Evolutionary conservation across 1,140 invertebrate species (phyloP).

Genomic region (Drosophila persimilis): DNA sequence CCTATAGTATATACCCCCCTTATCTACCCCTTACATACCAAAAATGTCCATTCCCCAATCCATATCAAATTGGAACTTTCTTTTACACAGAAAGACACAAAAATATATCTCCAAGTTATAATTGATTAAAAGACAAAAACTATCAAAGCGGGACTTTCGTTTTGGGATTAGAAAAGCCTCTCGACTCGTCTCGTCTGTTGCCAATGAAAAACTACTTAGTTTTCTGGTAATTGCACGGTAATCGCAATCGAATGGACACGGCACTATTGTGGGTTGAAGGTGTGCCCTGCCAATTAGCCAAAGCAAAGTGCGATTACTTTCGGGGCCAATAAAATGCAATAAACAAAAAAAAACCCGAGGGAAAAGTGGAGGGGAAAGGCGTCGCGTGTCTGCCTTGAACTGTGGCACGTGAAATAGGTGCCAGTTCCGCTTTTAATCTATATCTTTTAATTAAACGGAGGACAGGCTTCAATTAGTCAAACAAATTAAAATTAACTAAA

Average conservation of each 20-base stretch:
- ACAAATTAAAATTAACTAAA: slow-evolving; percentile 43
- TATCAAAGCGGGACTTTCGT: slow-evolving; percentile 43
- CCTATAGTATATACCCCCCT: too few relatives aligned
- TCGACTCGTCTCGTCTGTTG: not conserved
- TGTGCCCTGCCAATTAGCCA: slow-evolving; percentile 60
- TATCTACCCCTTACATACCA: not conserved
- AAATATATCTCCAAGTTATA: slow-evolving; percentile 37
- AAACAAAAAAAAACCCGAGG: slow-evolving; percentile 1
- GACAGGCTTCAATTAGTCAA: slow-evolving; percentile 45
- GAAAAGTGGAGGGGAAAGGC: slow-evolving; percentile 3
- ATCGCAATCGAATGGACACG: slow-evolving; percentile 59
- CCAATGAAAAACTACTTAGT: slow-evolving; percentile 37
- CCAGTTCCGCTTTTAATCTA: slow-evolving; percentile 29
- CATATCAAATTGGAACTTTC: slow-evolving; percentile 21
- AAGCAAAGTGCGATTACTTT: slow-evolving; percentile 51
- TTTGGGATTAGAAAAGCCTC: slow-evolving; percentile 44
- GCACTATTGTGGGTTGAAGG: slow-evolving; percentile 57
- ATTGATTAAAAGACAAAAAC: slow-evolving; percentile 44
- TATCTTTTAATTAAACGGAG: slow-evolving; percentile 40
- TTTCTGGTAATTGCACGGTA: slow-evolving; percentile 46
- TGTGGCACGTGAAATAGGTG: slow-evolving; percentile 32
- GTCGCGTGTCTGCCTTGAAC: slow-evolving; percentile 30
- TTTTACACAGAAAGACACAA: slow-evolving; percentile 4
- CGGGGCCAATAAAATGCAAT: slow-evolving; percentile 23
- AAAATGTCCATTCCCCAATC: not conserved